A percentile compares a stretch with the other conserved stretches of the same genome.
Conservation (phyloP, 2,797 vertebrate genomes). For the Sebastes flavidus region DNA sequence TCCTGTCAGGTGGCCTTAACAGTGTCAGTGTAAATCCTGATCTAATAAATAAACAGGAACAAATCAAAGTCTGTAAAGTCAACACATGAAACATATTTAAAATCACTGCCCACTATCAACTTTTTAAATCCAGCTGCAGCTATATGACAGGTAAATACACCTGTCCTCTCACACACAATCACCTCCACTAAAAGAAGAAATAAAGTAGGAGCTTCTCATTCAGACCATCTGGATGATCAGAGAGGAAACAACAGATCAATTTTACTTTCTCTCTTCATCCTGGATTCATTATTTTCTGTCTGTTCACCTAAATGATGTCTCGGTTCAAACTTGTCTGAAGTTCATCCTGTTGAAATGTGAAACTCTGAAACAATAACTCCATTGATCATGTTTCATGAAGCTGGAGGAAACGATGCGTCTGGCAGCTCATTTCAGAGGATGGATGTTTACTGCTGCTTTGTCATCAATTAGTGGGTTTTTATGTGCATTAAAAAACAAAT, state of each 20-base stretch:
- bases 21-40: neutral
- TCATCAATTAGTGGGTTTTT: neutral
- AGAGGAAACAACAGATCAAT: neutral
- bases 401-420: neutral
- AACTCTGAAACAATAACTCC: neutral
- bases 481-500: neutral
- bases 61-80: neutral
- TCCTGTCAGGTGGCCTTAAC: neutral
- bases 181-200: neutral
- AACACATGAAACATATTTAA: neutral
- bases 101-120: neutral
- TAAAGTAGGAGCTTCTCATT: neutral
- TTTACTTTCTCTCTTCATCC: neutral
- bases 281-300: neutral
- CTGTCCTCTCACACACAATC: neutral
- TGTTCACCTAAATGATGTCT: neutral
- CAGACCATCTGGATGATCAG: conserved; percentile 2
- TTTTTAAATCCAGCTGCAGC: neutral
- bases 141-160: neutral
- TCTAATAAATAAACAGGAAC: neutral
- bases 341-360: neutral
- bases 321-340: neutral
- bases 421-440: neutral
- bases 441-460: neutral
- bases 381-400: neutral